Evolutionary conservation across 2,113 vertebrate genomes (phyloP).

Genomic region (human): GRCh38 chr1:77653001-77653500

Average conservation of each 20-base stretch:
- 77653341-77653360: neutral
- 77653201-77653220: neutral
- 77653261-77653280: neutral
- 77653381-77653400: neutral
- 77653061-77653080: too few relatives aligned
- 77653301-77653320: neutral
- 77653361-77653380: neutral
- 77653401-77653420: neutral
- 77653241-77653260: neutral
- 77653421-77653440: neutral
- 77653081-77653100: too few relatives aligned
- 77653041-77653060: too few relatives aligned
- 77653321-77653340: neutral
- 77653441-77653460: neutral
- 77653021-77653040: too few relatives aligned
- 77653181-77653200: too few relatives aligned
- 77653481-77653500: too few relatives aligned
- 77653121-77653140: too few relatives aligned
- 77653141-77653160: too few relatives aligned
- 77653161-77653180: too few relatives aligned
- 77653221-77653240: neutral
- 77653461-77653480: neutral
- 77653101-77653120: too few relatives aligned
- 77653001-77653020: too few relatives aligned
- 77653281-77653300: neutral